Evolutionary conservation across 2,113 vertebrate species (phyloP).

Genomic region (Zosterops borbonicus): DNA sequence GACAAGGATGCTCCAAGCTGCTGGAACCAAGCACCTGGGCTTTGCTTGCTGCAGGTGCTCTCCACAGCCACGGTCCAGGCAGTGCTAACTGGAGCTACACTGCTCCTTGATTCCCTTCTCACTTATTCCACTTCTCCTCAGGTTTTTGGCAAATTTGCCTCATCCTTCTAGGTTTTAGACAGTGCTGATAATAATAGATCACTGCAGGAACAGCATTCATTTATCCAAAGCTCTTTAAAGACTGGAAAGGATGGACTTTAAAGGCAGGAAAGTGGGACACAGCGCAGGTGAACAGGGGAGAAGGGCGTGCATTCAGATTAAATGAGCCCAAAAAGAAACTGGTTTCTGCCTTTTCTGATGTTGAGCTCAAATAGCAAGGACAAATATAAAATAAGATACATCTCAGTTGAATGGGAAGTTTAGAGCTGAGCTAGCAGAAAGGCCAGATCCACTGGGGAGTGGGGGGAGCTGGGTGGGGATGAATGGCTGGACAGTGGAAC

Average conservation of each 20-base stretch:
- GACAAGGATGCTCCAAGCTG: not conserved
- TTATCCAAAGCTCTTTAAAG: not conserved
- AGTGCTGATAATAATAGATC: not conserved
- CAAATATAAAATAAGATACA: not conserved
- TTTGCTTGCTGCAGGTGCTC: not conserved
- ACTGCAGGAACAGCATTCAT: not conserved
- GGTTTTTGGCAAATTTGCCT: not conserved
- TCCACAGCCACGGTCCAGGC: not conserved
- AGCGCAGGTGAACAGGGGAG: not conserved
- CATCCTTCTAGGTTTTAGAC: not conserved
- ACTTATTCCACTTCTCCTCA: not conserved
- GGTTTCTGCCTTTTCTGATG: not conserved
- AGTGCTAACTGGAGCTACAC: not conserved
- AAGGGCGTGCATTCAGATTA: not conserved
- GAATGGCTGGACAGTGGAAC: not conserved
- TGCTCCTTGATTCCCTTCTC: not conserved
- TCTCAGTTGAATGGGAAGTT: not conserved
- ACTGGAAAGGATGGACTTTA: not conserved
- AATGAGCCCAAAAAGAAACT: not conserved
- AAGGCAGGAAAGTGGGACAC: not conserved
- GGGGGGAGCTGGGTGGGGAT: rapidly evolving
- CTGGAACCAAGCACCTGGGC: not conserved
- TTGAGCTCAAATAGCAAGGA: not conserved
- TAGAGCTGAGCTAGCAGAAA: not conserved
- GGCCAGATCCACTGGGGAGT: not conserved